Percentiles rank a stretch among this genome's conserved stretches.
Evolutionary conservation across 2,888 invertebrate genomes (phyloP).

Genomic region (Caenorhabditis sp.): DNA sequence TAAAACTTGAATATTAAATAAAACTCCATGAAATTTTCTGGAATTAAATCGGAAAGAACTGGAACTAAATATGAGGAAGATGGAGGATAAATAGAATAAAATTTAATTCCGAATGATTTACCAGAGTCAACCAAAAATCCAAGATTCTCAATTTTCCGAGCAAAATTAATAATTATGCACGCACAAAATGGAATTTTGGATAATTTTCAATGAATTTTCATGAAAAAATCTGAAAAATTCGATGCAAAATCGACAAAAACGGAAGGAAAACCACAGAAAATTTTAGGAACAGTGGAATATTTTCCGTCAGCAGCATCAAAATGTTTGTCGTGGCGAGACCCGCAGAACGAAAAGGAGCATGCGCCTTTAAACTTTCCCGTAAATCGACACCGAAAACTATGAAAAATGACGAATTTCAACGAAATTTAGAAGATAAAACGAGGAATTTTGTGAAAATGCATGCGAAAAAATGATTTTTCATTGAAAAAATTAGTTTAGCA

Average conservation of each 20-base stretch:
- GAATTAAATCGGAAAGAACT: no score
- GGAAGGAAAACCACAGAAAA: conserved; percentile 18
- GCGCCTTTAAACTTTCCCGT: conserved; percentile 52
- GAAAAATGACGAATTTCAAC: conserved; percentile 19
- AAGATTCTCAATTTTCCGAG: not conserved
- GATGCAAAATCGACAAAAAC: conserved; percentile 7
- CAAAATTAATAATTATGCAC: no score
- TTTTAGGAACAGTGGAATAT: conserved; percentile 51
- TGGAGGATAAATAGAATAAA: no score
- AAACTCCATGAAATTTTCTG: no score
- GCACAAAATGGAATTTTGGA: not conserved
- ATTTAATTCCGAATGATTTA: no score
- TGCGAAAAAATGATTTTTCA: not conserved
- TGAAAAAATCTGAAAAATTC: conserved; percentile 8
- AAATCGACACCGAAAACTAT: conserved; percentile 28
- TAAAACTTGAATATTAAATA: no score
- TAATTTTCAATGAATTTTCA: not conserved
- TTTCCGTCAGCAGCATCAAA: conserved; percentile 12
- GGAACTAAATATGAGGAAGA: no score
- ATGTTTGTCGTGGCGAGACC: conserved; percentile 46
- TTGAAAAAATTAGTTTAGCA: not conserved
- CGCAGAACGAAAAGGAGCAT: not conserved
- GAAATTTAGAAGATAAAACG: conserved; percentile 23
- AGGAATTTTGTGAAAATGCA: no score
- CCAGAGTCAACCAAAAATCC: no score